Percentiles rank a stretch among this genome's conserved stretches.
Conservation (phyloP, 2,797 vertebrate genomes). For the Phrynocephalus guinanensis region DNA sequence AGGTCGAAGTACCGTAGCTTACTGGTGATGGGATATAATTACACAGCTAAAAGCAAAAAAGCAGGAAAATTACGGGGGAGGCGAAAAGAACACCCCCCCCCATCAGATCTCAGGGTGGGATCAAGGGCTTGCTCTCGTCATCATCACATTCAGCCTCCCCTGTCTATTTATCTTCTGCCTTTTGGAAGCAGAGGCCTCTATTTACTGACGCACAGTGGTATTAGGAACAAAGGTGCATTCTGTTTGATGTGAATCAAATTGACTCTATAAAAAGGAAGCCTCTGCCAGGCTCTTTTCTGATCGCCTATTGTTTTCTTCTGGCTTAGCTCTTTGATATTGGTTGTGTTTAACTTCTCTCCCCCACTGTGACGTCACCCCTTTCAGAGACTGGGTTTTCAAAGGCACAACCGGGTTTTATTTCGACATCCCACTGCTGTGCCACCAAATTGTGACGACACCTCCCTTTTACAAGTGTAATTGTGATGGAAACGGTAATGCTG, state of each 20-base stretch:
- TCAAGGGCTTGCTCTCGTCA: constrained; percentile 35
- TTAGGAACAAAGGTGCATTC: constrained; percentile 53
- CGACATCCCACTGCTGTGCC: too few species aligned
- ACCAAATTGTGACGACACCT: too few species aligned
- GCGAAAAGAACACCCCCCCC: not conserved
- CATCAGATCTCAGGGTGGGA: constrained; percentile 24
- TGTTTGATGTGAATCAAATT: constrained; percentile 32
- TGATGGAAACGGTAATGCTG: too few species aligned
- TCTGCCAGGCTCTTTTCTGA: constrained; percentile 6
- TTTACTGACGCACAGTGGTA: constrained; percentile 51
- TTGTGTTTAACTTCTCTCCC: not conserved
- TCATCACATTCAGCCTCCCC: not conserved
- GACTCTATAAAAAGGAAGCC: not conserved
- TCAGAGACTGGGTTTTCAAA: too few species aligned
- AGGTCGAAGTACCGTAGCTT: not conserved
- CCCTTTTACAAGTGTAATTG: too few species aligned
- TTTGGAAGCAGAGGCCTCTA: constrained; percentile 47
- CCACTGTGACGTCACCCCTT: too few species aligned
- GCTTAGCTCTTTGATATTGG: not conserved
- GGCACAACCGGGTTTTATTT: too few species aligned
- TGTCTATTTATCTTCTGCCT: constrained; percentile 50
- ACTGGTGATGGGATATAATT: constrained; percentile 46
- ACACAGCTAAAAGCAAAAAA: constrained; percentile 23
- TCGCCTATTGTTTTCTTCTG: constrained; percentile 26
- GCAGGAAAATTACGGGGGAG: not conserved